Evolutionary conservation across 2,888 invertebrate species (phyloP).

Genomic region (Rhopalosiphum nymphaeae): DNA sequence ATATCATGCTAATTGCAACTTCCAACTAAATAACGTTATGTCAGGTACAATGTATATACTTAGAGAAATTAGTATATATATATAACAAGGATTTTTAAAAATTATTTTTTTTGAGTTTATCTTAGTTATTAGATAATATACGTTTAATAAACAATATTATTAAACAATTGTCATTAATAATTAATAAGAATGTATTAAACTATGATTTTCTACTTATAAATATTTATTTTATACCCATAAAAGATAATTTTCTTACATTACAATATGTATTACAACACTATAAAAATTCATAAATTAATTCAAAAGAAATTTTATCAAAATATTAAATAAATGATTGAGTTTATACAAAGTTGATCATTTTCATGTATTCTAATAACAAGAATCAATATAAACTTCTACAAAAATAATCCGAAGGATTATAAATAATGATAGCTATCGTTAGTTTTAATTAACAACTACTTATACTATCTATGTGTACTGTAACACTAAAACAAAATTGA

Average conservation of each 20-base stretch:
- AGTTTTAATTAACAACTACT: neutral
- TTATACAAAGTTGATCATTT: neutral
- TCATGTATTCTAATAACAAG: neutral
- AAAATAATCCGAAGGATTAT: neutral
- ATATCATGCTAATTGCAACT: neutral
- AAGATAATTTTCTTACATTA: neutral
- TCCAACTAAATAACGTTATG: neutral
- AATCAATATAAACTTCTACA: neutral
- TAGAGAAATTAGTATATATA: neutral
- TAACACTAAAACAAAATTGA: neutral
- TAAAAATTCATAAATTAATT: neutral
- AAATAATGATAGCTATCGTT: neutral
- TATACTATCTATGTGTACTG: neutral
- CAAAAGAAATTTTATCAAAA: neutral
- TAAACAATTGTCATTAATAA: neutral
- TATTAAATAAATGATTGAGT: neutral
- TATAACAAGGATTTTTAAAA: neutral
- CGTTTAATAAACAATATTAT: neutral
- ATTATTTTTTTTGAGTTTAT: neutral
- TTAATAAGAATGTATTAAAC: neutral
- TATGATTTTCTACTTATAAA: neutral
- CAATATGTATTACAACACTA: neutral
- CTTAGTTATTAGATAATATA: neutral
- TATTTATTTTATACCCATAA: neutral
- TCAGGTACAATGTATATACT: neutral